Conservation (phyloP, 2,113 vertebrate genomes). For the Hyperoodon ampullatus region DNA sequence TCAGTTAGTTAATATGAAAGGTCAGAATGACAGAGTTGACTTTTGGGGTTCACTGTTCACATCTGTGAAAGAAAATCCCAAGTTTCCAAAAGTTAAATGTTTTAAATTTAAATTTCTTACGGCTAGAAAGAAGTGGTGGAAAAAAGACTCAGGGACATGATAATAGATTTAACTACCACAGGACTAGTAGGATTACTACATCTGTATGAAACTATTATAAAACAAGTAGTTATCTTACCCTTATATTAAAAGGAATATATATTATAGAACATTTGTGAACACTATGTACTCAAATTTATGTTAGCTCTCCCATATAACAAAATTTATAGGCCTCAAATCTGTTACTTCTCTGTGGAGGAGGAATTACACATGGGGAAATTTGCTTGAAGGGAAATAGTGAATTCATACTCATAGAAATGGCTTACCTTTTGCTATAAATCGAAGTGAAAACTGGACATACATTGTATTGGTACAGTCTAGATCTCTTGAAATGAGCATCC, state of each 20-base stretch:
- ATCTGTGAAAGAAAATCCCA: not conserved
- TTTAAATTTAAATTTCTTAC: constrained; percentile 30
- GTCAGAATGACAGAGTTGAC: not conserved
- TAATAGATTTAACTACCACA: not conserved
- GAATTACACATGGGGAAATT: not conserved
- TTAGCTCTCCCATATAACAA: not conserved
- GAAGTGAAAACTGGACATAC: constrained; percentile 97
- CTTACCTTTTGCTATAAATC: constrained; percentile 97
- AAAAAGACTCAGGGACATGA: not conserved
- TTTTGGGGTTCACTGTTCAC: not conserved
- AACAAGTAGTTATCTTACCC: not conserved
- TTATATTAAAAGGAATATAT: not conserved
- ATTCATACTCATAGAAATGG: not conserved
- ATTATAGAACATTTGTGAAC: constrained; percentile 7
- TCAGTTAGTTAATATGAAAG: constrained; percentile 22
- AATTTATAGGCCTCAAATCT: not conserved
- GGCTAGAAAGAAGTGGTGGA: not conserved
- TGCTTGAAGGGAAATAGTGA: constrained; percentile 17
- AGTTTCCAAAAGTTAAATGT: not conserved
- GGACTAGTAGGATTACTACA: not conserved
- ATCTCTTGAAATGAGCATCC: constrained; percentile 96
- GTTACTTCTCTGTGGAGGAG: not conserved
- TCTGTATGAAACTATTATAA: not conserved
- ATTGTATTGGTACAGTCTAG: constrained; percentile 94
- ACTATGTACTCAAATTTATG: constrained; percentile 10